Conservation (phyloP, 2,797 vertebrate species). For the Pipistrellus pygmaeus region DNA sequence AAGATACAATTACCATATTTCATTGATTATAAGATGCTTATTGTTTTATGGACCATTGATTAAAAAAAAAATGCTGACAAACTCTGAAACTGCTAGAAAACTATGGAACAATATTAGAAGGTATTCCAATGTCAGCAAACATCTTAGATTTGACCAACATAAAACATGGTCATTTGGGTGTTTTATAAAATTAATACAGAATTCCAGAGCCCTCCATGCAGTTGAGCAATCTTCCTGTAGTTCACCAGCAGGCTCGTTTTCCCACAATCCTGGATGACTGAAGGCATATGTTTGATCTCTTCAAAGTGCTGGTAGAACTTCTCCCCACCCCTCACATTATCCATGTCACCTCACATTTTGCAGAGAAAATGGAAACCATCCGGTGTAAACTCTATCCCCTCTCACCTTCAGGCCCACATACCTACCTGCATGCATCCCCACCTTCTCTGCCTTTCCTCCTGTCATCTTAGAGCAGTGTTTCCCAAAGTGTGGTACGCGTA, state of each 20-base stretch:
- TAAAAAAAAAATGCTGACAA: neutral
- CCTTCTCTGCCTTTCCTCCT: neutral
- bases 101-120: neutral
- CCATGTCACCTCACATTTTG: neutral
- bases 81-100: neutral
- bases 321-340: neutral
- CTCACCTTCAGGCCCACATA: neutral
- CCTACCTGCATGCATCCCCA: neutral
- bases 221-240: neutral
- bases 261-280: neutral
- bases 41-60: neutral
- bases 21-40: neutral
- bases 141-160: neutral
- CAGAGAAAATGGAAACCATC: neutral
- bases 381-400: neutral
- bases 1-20: neutral
- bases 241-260: neutral
- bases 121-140: neutral
- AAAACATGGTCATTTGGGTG: neutral
- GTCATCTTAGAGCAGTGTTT: neutral
- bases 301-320: neutral
- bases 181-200: constrained; percentile 3
- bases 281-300: neutral
- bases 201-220: neutral
- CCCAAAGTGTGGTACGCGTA: too few species aligned